Evolutionary conservation across 2,888 invertebrate species (phyloP).

Genomic region (Cosmorhoe ocellata): DNA sequence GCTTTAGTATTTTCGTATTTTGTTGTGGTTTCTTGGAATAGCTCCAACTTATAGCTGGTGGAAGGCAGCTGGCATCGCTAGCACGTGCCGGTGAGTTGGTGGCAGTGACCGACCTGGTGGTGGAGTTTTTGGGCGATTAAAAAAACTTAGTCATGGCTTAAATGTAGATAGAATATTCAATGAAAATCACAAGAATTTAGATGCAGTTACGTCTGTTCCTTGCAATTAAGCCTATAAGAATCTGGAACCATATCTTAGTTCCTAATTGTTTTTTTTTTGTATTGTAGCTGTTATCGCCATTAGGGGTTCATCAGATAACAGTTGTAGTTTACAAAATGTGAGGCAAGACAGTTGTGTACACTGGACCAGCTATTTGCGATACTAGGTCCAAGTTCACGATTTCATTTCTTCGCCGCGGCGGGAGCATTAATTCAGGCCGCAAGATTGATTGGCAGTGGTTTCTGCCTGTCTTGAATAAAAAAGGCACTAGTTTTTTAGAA

Average conservation of each 20-base stretch:
- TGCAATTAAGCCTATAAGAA: no score
- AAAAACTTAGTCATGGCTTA: no score
- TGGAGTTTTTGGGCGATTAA: not conserved
- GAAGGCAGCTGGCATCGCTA: constrained; percentile 4
- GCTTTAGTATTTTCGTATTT: constrained; percentile 26
- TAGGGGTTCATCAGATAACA: no score
- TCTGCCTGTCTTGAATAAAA: constrained; percentile 35
- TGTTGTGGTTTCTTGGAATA: constrained; percentile 33
- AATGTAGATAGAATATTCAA: no score
- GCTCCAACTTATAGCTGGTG: constrained; percentile 18
- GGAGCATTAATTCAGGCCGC: constrained; percentile 35
- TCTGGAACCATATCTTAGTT: no score
- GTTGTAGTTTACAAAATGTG: no score
- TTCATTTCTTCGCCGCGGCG: constrained; percentile 27
- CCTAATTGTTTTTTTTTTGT: no score
- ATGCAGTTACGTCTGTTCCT: no score
- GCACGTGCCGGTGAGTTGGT: no score
- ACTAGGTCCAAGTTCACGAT: constrained; percentile 28
- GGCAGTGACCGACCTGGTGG: no score
- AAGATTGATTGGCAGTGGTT: constrained; percentile 37
- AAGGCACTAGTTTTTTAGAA: constrained; percentile 34
- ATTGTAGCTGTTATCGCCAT: no score
- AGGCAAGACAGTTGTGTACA: not conserved
- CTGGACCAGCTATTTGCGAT: constrained; percentile 5
- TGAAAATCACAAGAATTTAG: no score